phyloP scores from a whole-genome alignment of 2,797 vertebrate species.

The Sciurus vulgaris region DNA sequence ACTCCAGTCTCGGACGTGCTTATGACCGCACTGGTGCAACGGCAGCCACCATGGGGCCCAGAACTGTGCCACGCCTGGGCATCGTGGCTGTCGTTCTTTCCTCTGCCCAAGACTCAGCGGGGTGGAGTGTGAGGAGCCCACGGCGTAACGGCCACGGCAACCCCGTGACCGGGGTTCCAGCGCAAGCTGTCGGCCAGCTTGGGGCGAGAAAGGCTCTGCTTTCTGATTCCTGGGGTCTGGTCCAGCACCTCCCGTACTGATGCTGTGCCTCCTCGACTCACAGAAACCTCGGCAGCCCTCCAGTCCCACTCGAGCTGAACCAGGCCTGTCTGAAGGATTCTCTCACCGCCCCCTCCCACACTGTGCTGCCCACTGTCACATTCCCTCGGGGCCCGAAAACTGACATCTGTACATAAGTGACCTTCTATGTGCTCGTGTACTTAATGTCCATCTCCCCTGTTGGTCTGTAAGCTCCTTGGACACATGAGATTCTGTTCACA shows the following conservation, averaged over 20 bases:
- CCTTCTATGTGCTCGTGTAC: neutral
- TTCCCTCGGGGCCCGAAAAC: neutral
- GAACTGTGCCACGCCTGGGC: neutral
- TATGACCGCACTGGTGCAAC: neutral
- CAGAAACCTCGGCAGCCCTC: neutral
- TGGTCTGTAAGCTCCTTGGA: neutral
- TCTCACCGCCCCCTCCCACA: neutral
- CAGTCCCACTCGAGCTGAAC: neutral
- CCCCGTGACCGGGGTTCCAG: neutral
- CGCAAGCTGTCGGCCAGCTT: neutral
- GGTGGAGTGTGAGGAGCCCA: neutral
- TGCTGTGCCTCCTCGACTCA: neutral
- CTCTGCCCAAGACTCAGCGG: neutral
- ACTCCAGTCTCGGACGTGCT: neutral
- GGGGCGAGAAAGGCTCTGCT: neutral
- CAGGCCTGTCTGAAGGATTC: neutral
- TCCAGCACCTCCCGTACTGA: neutral
- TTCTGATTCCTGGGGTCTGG: neutral
- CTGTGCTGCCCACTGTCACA: neutral
- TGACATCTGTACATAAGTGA: neutral
- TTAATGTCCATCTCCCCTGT: neutral
- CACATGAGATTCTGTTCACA: neutral
- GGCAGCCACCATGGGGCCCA: neutral
- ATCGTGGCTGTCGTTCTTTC: neutral
- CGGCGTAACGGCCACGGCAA: rapidly evolving